Evolutionary conservation across 2,113 vertebrate species (phyloP), one percentile per base, ranked within the genome.

Genomic region (Neotoma lepida): DNA sequence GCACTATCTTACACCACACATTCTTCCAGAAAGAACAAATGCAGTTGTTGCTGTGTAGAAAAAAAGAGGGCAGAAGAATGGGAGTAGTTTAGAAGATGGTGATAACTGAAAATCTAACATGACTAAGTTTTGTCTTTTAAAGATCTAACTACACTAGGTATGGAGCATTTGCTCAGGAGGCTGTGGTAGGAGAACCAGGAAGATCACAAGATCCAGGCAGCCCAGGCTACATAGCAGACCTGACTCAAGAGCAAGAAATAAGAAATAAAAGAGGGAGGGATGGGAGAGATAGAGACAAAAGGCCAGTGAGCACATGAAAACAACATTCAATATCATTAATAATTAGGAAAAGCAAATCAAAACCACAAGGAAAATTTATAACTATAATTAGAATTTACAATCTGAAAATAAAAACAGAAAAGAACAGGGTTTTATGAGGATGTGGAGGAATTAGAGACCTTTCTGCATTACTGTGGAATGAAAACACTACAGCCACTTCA

Each of bases 331-430:
- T 64, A 89, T 58, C 24, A 66, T 77, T 8, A 82, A 66, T 39
- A 80, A 93, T 30, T 68, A 70, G 22, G 17, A 46, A 92, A 82
- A 89, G 33, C 28, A 93, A 70, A 81, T 71, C 89, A 94, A 91
- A 95, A 44, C 44, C 71, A 94, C 20, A 66, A n/a, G 15, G 15
- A 95, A 20, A 92, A 80, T 80, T 64, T 30, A 85, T 4, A 12
- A 81, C 3, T 24, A 70, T 20, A 14, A 41, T 30, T 2, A 76
- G 14, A 56, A 74, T 88, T 63, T 39, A 73, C 66, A 88, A 93
- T 4, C 20, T 39, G 24, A 93, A 84, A 39, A 68, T 49, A 82
- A 74, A 74, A 64, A 39, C 2, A 30, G 3, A 87, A 85, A 82
- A 18, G 12, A 91, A 58, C 26, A 85, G 12, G 26, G 14, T 92